Evolutionary conservation across 2,113 vertebrate genomes (phyloP), one percentile per base, ranked within the genome.

Genomic region (Turnix velox): DNA sequence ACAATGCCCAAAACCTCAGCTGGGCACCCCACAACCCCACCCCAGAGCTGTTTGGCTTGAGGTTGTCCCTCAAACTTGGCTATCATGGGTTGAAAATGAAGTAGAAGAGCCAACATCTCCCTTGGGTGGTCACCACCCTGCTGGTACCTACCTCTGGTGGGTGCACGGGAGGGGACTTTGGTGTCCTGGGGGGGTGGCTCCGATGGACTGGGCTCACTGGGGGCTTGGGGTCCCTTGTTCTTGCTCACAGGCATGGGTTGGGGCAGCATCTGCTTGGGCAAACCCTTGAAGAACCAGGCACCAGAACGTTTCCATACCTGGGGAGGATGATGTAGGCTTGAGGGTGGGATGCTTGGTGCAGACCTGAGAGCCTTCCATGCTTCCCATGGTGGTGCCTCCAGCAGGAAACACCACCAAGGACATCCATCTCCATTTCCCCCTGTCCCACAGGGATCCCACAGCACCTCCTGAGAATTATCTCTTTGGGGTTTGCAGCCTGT

Each of bases 261-360:
- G 1, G 98, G 99, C 45, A 99, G 97, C 89, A 97, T 69, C 63
- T 98, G 98, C 91, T 99, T 99, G 22, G 98, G 98, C 92, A 98
- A 87, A 17, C 99, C 99, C 92, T 99, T 99, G 97, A 99, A 99
- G 97, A 99, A 99, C 99, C 99, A 99, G 1, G 99, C 99, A 0
- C 99, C 99, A 0, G 99, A 99, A 51, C 98, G 98, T 83, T 99
- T 99, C 98, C 99, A 98, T 16, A 99, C 98, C 99, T 99, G 80
- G 7, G 55, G 45, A 79, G 46, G 79, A 35, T 46, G 3, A 1
- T 3, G 27, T 52, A n/a, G n/a, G n/a, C 23, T 17, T 0, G 0
- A 14, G 43, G 15, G 45, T n/a, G 52, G 22, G 30, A 10, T 33
- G 49, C 63, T 22, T 40, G 49, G 40, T 10, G 17, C 5, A 27